Base-by-base conservation (phyloP, 2,888 invertebrate genomes). In the Thereva nobilitata region DNA sequence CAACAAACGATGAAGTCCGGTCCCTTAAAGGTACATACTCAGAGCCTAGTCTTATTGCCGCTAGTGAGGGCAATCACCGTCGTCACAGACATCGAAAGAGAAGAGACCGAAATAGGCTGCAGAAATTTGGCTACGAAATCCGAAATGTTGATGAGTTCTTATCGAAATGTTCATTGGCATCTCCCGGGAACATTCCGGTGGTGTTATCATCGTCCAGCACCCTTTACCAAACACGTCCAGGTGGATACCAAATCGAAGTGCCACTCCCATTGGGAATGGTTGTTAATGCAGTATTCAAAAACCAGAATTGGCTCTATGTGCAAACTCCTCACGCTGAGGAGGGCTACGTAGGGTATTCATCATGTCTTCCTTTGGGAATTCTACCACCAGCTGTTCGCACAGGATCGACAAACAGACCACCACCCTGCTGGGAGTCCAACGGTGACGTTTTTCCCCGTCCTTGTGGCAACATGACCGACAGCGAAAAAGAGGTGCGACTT, bases 301-400 rank as follows among this genome's bases (percentile, higher is more conserved):
- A 91, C 75, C 88, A 91, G 73, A 87, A 88, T 74, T 93, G 93
- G 93, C 80, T 93, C 44, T 93, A 92, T 75, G 91, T 90, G 12
- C 92, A 92, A 78, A 93, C 92, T 1, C 91, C 92, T 3, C 93
- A 92, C 72, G 91, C 89, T 0, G 89, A 91, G 72, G 92, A 92
- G 77, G 93, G 93, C 0, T 93, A 92, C 74, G 89, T 93, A 34
- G 84, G 87, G 70, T 92, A 91, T 71, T 85, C 86, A 10, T 87
- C 90, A 3, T 92, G 92, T 76, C 77, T 92, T 70, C 92, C 92
- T 1, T 79, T 93, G 59, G 92, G 92, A 37, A 89, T 90, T 72
- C 75, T 89, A 69, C 89, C 89, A 4, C 85, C 84, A 50, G 77
- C 77, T 42, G 75, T 74, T 1, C 70, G 75, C 5, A 66, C 70